Evolutionary conservation across 2,797 vertebrate species (phyloP), one percentile per base, ranked within the genome.

Genomic region (Platalea minor): DNA sequence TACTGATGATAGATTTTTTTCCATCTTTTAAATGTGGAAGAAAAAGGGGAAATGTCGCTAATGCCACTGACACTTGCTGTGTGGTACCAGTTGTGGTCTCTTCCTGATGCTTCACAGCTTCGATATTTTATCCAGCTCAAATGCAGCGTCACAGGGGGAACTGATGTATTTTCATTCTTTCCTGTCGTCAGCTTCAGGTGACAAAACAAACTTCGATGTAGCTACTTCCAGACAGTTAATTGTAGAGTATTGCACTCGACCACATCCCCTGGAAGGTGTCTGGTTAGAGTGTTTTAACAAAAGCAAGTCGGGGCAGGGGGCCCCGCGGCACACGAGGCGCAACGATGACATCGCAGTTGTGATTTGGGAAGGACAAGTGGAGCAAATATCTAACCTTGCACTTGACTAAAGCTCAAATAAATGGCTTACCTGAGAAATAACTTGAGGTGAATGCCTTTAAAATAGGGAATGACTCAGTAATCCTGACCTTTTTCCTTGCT

Each of bases 101-200:
- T 70, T 63, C 67, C 80, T 64, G 67, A 31, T 60, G 91, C n/a
- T 80, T 67, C 80, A 53, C n/a, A 46, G 51, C 65, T 73, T 70
- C 39, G 3, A 2, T 84, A 51, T 85, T 86, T 94, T 83, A 53
- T 72, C 85, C 68, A 80, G 89, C 93, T 94, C 95, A 94, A 88
- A 92, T 87, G 90, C 92, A 81, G 80, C 85, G 90, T 94, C 96
- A 78, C 92, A 93, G 82, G 93, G 95, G 93, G 93, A 64, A 53
- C 93, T 50, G 68, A 88, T 89, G 89, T 95, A 65, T 95, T 97
- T 96, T 56, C n/a, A 12, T 94, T 94, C 93, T 93, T 93, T 83
- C 73, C 93, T 97, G 95, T 96, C 61, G 65, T 85, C 94, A 76
- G 83, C 91, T 96, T 96, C 96, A 96, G 89, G 95, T 97, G 95